Conservation (phyloP, 2,888 invertebrate genomes). For the Xanthia togata region DNA sequence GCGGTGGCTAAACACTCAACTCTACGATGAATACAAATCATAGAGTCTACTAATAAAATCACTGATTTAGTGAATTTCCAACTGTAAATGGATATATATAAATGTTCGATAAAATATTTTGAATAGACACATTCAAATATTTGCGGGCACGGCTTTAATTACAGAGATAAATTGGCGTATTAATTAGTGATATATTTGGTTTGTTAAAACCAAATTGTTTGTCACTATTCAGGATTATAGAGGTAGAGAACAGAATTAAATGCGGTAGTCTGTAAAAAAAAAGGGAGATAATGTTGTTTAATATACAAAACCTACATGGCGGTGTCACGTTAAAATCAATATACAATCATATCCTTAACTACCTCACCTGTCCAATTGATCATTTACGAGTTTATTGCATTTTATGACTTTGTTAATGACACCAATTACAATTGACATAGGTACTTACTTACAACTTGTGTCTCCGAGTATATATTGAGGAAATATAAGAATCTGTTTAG, state of each 20-base stretch:
- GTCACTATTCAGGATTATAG: conserved; percentile 14
- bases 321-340: conserved; percentile 72
- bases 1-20: conserved; percentile 75
- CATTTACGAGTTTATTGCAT: conserved; percentile 22
- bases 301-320: conserved; percentile 52
- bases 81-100: conserved; percentile 48
- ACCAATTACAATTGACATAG: not conserved
- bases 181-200: conserved; percentile 46
- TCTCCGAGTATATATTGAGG: not conserved
- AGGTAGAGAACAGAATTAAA: conserved; percentile 8
- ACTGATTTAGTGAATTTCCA: conserved; percentile 53
- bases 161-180: conserved; percentile 46
- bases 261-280: conserved; percentile 21
- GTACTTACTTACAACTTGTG: not conserved
- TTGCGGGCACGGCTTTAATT: conserved; percentile 48
- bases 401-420: not conserved
- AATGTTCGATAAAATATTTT: conserved; percentile 44
- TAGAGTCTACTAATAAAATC: conserved; percentile 68
- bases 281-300: conserved; percentile 40
- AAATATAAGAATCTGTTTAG: not conserved
- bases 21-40: conserved; percentile 76
- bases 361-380: conserved; percentile 35
- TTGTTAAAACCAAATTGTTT: conserved; percentile 36
- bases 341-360: conserved; percentile 51
- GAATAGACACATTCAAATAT: conserved; percentile 52